phyloP scores from a whole-genome alignment of 1,140 invertebrate species.

The Drosophila carrolli region DNA sequence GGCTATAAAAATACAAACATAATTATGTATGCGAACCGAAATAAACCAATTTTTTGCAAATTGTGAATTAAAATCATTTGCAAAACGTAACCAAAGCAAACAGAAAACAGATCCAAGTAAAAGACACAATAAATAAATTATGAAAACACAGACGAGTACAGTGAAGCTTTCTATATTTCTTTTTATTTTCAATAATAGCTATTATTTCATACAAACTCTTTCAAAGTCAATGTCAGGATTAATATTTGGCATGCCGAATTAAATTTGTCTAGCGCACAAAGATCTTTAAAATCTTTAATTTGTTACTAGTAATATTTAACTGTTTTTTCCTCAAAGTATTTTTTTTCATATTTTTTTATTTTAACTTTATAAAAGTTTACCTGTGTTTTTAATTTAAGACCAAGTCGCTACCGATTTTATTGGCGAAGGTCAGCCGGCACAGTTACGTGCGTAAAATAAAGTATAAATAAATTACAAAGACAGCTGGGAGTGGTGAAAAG shows the following conservation, averaged over 20 bases:
- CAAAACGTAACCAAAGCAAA: slow-evolving; percentile 43
- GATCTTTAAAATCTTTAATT: no score
- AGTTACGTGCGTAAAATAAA: slow-evolving; percentile 47
- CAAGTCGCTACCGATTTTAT: slow-evolving; percentile 34
- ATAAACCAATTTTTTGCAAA: slow-evolving; percentile 53
- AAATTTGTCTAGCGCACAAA: no score
- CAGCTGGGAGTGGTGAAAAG: slow-evolving; percentile 7
- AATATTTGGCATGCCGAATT: no score
- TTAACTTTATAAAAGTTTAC: background rate
- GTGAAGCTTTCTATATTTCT: background rate
- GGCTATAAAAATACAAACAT: slow-evolving; percentile 46
- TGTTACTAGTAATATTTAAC: no score
- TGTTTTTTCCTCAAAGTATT: no score
- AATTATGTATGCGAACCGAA: slow-evolving; percentile 68
- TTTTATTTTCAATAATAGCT: background rate
- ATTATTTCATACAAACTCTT: no score
- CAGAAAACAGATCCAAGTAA: slow-evolving; percentile 2
- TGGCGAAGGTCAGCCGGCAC: slow-evolving; percentile 33
- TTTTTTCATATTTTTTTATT: background rate
- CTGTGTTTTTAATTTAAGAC: slow-evolving; percentile 21
- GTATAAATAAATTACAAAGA: slow-evolving; percentile 6
- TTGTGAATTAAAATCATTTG: slow-evolving; percentile 62
- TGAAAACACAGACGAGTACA: background rate
- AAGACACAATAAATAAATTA: slow-evolving; percentile 7
- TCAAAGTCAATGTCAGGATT: no score